A percentile compares a stretch with the other conserved stretches of the same genome.
These are phyloP conservation scores for Drosophila subobscura DNA, from an alignment of 1,140 invertebrate species.

Conservation along the genomic window DNA sequence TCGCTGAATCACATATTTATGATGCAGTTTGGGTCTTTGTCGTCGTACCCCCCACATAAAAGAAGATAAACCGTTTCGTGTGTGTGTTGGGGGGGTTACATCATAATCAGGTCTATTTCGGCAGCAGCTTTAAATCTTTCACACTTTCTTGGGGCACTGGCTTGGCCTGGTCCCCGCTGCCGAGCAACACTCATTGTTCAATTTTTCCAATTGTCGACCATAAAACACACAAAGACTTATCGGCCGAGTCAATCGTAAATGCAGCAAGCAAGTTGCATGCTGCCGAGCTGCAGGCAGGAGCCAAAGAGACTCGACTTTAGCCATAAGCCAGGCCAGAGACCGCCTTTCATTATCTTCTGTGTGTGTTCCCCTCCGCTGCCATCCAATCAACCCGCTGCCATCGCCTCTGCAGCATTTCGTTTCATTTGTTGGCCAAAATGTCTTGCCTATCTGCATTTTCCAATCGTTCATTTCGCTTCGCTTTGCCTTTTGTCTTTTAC, in stretches of 20 bases:
- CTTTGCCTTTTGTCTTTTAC: slow-evolving; percentile 1
- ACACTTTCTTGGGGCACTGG: slow-evolving; percentile 43
- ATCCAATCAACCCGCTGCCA: slow-evolving; percentile 58
- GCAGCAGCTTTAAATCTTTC: slow-evolving; percentile 43
- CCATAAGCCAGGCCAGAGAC: slow-evolving; percentile 20
- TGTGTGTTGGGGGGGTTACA: slow-evolving; percentile 31
- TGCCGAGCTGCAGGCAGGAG: too few relatives aligned
- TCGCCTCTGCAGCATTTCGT: slow-evolving; percentile 33
- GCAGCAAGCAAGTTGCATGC: slow-evolving; percentile 69
- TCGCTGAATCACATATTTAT: slow-evolving; percentile 44
- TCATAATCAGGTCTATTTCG: slow-evolving; percentile 35
- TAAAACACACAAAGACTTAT: slow-evolving; percentile 69
- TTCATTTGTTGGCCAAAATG: slow-evolving; percentile 55
- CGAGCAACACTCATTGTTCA: slow-evolving; percentile 65
- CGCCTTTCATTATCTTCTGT: slow-evolving; percentile 28
- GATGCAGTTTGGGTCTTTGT: slow-evolving; percentile 26
- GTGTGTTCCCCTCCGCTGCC: too few relatives aligned
- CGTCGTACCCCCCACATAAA: slow-evolving; percentile 8
- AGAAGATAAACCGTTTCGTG: slow-evolving; percentile 6
- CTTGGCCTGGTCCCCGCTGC: slow-evolving; percentile 8
- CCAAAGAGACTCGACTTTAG: slow-evolving; percentile 3
- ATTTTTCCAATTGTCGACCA: slow-evolving; percentile 77
- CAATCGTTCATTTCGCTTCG: slow-evolving; percentile 46
- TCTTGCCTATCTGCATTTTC: slow-evolving; percentile 56
- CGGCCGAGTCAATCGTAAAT: slow-evolving; percentile 63